phyloP scores from a whole-genome alignment of 2,888 invertebrate genomes.

The Acrocera orbiculus region DNA sequence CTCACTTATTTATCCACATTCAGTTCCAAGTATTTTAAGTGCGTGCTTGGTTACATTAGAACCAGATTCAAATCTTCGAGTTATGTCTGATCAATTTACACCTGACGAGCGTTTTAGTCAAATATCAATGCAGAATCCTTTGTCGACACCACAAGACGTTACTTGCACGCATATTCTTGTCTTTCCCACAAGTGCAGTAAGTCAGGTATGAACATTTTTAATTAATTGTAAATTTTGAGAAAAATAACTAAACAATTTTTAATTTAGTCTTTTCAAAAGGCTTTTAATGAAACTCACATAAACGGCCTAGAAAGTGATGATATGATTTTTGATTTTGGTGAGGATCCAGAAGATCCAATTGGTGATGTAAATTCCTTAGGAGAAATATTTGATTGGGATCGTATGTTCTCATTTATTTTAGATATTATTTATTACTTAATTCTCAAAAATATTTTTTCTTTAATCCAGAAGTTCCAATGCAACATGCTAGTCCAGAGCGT shows the following conservation, averaged over 20 bases:
- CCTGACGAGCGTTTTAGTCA: slow-evolving; percentile 86
- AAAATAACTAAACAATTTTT: slow-evolving; percentile 4
- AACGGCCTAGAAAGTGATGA: slow-evolving; percentile 41
- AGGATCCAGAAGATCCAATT: slow-evolving; percentile 33
- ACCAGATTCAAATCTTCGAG: slow-evolving; percentile 68
- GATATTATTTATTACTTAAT: neutral
- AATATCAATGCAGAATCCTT: slow-evolving; percentile 69
- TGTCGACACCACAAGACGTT: slow-evolving; percentile 91
- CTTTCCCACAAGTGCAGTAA: slow-evolving; percentile 92
- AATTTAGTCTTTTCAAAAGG: slow-evolving; percentile 47
- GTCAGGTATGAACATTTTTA: slow-evolving; percentile 44
- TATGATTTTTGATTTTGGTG: slow-evolving; percentile 43
- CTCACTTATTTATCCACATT: slow-evolving; percentile 58
- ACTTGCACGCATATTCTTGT: slow-evolving; percentile 96
- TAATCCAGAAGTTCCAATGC: slow-evolving; percentile 20
- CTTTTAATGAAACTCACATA: slow-evolving; percentile 39
- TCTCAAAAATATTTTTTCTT: neutral
- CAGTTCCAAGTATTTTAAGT: slow-evolving; percentile 81
- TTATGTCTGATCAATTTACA: slow-evolving; percentile 89
- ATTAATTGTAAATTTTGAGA: neutral
- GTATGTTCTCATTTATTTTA: slow-evolving; percentile 17
- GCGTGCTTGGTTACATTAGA: slow-evolving; percentile 97
- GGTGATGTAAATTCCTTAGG: slow-evolving; percentile 44
- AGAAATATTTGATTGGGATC: slow-evolving; percentile 56
- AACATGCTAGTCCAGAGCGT: slow-evolving; percentile 39